Evolutionary conservation across 2,797 vertebrate species (phyloP).

Genomic region (Novumbra hubbsi): DNA sequence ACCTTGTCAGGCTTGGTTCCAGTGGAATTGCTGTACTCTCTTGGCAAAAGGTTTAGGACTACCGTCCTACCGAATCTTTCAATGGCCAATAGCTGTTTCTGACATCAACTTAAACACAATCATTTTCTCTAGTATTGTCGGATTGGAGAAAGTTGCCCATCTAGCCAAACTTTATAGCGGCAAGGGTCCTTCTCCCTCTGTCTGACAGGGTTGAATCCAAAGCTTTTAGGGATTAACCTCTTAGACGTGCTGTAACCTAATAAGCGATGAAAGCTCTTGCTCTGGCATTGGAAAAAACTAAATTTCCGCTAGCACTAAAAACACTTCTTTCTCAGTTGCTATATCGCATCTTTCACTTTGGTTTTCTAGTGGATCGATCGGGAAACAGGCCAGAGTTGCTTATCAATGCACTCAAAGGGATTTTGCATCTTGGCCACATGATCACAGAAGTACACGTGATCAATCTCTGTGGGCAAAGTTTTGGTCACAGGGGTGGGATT

Average conservation of each 20-base stretch:
- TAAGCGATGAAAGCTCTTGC: conserved; percentile 14
- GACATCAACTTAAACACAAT: background rate
- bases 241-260: conserved; percentile 19
- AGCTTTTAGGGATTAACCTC: conserved; percentile 9
- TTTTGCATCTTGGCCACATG: background rate
- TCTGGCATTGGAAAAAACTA: conserved; percentile 1
- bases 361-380: background rate
- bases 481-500: conserved; percentile 1
- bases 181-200: background rate
- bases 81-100: background rate
- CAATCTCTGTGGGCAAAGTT: background rate
- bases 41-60: background rate
- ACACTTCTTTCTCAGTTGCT: conserved; percentile 5
- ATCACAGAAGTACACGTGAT: background rate
- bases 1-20: background rate
- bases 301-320: conserved; percentile 1
- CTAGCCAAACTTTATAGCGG: background rate
- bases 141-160: background rate
- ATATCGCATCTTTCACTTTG: background rate
- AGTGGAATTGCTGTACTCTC: background rate
- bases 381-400: background rate
- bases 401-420: background rate
- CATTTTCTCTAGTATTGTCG: background rate
- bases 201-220: background rate
- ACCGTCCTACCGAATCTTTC: background rate